A percentile compares a stretch with the other conserved stretches of the same genome.
Conservation (phyloP, 2,888 invertebrate species). For the Coelinius sp. region DNA sequence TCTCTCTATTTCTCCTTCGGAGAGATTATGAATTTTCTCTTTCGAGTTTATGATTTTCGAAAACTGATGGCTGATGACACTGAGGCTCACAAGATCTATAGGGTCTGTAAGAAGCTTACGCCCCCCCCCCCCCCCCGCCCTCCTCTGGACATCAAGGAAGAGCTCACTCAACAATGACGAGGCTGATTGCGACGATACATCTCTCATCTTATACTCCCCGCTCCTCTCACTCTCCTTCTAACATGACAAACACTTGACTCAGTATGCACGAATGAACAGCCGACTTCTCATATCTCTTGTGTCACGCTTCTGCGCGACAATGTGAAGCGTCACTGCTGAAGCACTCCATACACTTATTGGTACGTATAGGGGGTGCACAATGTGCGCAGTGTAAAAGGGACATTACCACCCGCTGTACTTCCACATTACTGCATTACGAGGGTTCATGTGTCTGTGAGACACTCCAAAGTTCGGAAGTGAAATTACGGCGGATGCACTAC, state of each 20-base stretch:
- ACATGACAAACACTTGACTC: slow-evolving; percentile 36
- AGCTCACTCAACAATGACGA: neutral
- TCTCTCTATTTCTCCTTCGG: slow-evolving; percentile 6
- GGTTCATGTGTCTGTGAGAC: neutral
- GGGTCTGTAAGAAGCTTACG: slow-evolving; percentile 4
- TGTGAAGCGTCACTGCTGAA: neutral
- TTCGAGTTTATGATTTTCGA: slow-evolving; percentile 33
- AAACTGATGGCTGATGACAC: neutral
- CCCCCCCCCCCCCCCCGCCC: neutral
- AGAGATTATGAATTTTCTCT: slow-evolving; percentile 26
- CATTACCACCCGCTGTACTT: neutral
- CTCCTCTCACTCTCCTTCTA: slow-evolving; percentile 26
- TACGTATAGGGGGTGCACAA: neutral
- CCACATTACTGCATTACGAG: neutral
- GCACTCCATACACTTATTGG: slow-evolving; percentile 4
- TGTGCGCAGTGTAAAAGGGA: neutral
- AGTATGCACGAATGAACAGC: neutral
- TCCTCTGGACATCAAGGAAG: neutral
- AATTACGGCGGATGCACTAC: slow-evolving; percentile 6
- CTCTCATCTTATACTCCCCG: slow-evolving; percentile 11
- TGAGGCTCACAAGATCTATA: too few relatives aligned
- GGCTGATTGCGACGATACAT: slow-evolving; percentile 2
- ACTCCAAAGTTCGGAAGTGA: neutral
- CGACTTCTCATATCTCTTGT: slow-evolving; percentile 7
- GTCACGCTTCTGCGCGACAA: neutral